These are phyloP conservation scores for Aurelia sp. DNA, from an alignment of 30 jellyfish, hydroid and myxozoan genomes.

Conservation along the genomic window DNA sequence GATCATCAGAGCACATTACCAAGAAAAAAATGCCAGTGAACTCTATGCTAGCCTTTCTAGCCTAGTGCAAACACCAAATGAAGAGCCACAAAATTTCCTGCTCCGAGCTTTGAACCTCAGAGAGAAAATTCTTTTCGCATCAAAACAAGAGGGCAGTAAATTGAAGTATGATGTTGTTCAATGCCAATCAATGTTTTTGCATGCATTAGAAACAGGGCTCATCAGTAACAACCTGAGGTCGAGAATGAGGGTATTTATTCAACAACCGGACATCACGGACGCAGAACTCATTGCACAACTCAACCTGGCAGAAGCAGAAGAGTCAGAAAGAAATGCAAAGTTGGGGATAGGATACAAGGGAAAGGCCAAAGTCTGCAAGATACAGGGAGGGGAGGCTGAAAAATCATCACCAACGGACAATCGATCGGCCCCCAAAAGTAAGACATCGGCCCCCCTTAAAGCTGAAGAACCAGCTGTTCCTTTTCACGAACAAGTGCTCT, in stretches of 20 bases:
- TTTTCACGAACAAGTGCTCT: slow-evolving; percentile 1
- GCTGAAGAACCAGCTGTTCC: background rate
- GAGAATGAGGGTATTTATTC: slow-evolving; percentile 10
- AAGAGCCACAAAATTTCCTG: slow-evolving; percentile 56
- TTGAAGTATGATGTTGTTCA: slow-evolving; percentile 17
- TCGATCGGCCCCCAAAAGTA: background rate
- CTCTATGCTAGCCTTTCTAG: slow-evolving; percentile 26
- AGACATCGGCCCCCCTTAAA: background rate
- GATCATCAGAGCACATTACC: slow-evolving; percentile 46
- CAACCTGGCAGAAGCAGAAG: slow-evolving; percentile 27
- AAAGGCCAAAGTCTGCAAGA: slow-evolving; percentile 6
- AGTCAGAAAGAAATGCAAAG: slow-evolving; percentile 27
- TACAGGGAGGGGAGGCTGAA: background rate
- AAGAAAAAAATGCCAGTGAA: slow-evolving; percentile 59
- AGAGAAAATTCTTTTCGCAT: slow-evolving; percentile 32
- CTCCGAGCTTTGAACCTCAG: slow-evolving; percentile 49
- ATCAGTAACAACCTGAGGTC: slow-evolving; percentile 15
- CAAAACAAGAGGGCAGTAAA: slow-evolving; percentile 28
- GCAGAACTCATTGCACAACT: slow-evolving; percentile 12
- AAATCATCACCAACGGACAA: background rate
- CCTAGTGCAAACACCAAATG: slow-evolving; percentile 30
- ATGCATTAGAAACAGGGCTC: slow-evolving; percentile 29
- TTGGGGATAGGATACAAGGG: slow-evolving; percentile 40
- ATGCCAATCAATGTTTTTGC: slow-evolving; percentile 42
- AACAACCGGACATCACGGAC: slow-evolving; percentile 6